Percentiles rank a stretch among this genome's conserved stretches.
phyloP scores from a whole-genome alignment of 2,797 vertebrate genomes.

The Mormyrus proboscirostris region DNA sequence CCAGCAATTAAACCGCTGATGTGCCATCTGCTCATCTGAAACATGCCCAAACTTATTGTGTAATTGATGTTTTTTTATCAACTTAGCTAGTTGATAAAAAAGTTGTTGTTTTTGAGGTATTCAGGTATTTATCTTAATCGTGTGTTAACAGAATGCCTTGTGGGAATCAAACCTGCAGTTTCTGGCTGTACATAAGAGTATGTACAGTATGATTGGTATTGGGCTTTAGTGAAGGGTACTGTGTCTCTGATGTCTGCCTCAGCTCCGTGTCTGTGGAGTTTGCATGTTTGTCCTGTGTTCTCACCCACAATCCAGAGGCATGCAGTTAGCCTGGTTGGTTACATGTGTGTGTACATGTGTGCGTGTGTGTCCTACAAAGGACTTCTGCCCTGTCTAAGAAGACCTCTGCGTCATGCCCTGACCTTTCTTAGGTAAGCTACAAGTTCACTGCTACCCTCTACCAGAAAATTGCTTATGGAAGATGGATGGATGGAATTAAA shows the following conservation, averaged over 20 bases:
- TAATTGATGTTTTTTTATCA: not conserved
- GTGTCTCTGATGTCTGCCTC: not conserved
- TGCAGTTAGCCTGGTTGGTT: not conserved
- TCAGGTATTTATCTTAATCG: not conserved
- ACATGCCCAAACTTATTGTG: not conserved
- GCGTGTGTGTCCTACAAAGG: not conserved
- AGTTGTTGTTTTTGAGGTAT: not conserved
- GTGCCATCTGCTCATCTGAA: not conserved
- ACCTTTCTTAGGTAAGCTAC: not conserved
- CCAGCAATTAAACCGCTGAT: not conserved
- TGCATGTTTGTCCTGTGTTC: not conserved
- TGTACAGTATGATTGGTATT: not conserved
- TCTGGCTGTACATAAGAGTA: not conserved
- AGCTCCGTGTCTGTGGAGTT: not conserved
- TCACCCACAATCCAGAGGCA: not conserved
- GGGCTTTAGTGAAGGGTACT: not conserved
- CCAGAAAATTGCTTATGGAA: not conserved
- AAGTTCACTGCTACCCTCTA: not conserved
- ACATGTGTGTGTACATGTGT: no score
- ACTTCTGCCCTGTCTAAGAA: not conserved
- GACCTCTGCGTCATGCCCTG: not conserved
- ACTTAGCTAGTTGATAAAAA: not conserved
- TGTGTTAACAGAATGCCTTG: not conserved
- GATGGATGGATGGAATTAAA: not conserved
- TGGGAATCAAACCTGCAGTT: not conserved